Base-by-base conservation (phyloP, 2,797 vertebrate species). In the Sebastes matsubarae region DNA sequence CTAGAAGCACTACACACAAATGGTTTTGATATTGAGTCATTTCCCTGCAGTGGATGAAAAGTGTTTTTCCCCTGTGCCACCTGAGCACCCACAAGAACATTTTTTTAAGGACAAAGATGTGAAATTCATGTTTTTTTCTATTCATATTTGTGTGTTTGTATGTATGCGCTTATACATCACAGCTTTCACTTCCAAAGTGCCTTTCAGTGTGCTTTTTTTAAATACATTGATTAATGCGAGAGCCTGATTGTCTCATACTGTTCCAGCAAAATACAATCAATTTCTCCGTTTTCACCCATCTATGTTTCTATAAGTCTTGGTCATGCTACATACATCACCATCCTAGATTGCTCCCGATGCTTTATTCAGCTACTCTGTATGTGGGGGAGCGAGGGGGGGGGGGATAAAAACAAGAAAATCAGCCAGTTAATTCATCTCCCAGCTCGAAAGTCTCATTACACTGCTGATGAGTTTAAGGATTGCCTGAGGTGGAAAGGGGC, bases 371-470 rank as follows among this genome's bases (percentile, higher is more conserved):
- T 90, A 76, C 86, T 83, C 79, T 85, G 83, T 82, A 84, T 77
- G 72, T 46, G 25, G 29, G 64, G 30, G 64, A 52, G 1, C 1
- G 16, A 18, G 61, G 61, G 57, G 14, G 29, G 29, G 50, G 67
- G 74, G 65, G 38, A 30, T 72, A 72, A 83, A 89, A 89, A 91
- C 83, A 83, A 91, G 92, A 91, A 89, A 92, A 94, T 88, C 86
- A 94, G 89, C 87, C 92, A 93, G 93, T 96, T 96, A 96, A 96
- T 97, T 96, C 96, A 93, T 95, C 93, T 95, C 92, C 79, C 71
- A 91, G 87, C 87, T 95, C 87, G 87, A 96, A 93, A 95, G 93
- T 96, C 93, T 96, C 94, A 92, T 96, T 96, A 91, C 90, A 92
- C 88, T 82, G 86, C 86, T 95, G 96, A 96, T 96, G 93, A 96